A percentile compares a stretch with the other conserved stretches of the same genome.
Conservation (phyloP, 2,113 vertebrate species). For the Beaufortia kweichowensis region DNA sequence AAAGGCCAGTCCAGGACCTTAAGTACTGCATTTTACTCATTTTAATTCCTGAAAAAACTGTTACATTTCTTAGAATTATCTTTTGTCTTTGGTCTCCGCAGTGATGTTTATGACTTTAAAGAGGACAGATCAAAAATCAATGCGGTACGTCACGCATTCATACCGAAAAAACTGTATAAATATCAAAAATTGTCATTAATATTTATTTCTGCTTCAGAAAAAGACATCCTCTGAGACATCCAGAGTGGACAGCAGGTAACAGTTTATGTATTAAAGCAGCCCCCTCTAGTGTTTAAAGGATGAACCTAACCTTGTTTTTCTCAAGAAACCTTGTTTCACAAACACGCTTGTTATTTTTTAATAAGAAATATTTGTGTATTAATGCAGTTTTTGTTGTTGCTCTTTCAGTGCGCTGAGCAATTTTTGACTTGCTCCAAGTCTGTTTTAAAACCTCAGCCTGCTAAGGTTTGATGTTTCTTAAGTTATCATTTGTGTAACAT, state of each 20-base stretch:
- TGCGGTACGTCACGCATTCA: conserved; percentile 58
- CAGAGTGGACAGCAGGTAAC: conserved; percentile 62
- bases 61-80: not conserved
- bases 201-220: conserved; percentile 52
- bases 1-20: conserved; percentile 22
- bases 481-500: no score
- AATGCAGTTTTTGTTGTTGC: not conserved
- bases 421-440: conserved; percentile 42
- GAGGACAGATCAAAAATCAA: conserved; percentile 46
- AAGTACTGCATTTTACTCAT: conserved; percentile 57
- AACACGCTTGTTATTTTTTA: no score
- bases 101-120: conserved; percentile 69
- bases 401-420: conserved; percentile 52
- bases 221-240: conserved; percentile 44
- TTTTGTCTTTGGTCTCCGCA: conserved; percentile 51
- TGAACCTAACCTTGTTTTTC: not conserved
- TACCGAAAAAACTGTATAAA: not conserved
- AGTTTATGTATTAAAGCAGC: not conserved
- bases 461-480: conserved; percentile 45
- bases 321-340: not conserved
- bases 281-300: conserved; percentile 25
- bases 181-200: not conserved
- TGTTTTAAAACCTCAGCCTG: conserved; percentile 52
- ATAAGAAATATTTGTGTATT: not conserved
- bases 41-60: not conserved